Evolutionary conservation across 23 tunicate species (phyloP), one percentile per base, ranked within the genome.

Genomic region (Clavelina lepadiformis): DNA sequence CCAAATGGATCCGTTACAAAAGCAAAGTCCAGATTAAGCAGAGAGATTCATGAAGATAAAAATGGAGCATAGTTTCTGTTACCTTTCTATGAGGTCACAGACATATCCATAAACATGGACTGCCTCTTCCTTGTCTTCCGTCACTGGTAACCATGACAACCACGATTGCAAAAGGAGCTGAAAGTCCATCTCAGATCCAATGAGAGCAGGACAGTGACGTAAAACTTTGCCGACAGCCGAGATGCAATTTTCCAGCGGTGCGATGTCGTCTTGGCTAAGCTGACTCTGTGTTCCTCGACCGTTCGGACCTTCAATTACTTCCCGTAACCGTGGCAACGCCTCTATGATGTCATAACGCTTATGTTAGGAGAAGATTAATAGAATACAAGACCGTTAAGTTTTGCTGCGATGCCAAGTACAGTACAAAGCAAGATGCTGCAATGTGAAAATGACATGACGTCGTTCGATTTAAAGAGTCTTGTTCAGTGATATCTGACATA

Each of bases 101-200:
- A 89, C 68, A 32, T 74, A 89, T 34, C 70, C 49, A 44, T 89
- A 89, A 45, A 89, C 89, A 52, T 94, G 94, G 26, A 56, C 80
- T 24, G 96, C 83, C 41, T 94, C 99, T 67, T 94, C 99, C 68
- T 80, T 86, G 54, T 94, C 99, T 34, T 82, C 91, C 23, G 80
- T 73, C 23, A 94, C 99, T 2, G 99, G 99, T 75, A 94, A 58
- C 99, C 99, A 94, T 26, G 91, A 74, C 82, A 94, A 68, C 96
- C 95, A 94, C 3, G 41, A 22, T 57, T 64, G 76, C 32, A 94
- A 71, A 63, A 89, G 68, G 11, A 44, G 75, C 2, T 46, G 4
- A 35, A 58, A 65, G 4, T 69, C 83, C 3, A 29, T 32, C 1
- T 75, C 29, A 3, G 53, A 66, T 6, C 91, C 84, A 5, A 89